Base-by-base conservation (phyloP, 37 sponge, comb jelly and placozoan genomes). In the Corticium candelabrum region DNA sequence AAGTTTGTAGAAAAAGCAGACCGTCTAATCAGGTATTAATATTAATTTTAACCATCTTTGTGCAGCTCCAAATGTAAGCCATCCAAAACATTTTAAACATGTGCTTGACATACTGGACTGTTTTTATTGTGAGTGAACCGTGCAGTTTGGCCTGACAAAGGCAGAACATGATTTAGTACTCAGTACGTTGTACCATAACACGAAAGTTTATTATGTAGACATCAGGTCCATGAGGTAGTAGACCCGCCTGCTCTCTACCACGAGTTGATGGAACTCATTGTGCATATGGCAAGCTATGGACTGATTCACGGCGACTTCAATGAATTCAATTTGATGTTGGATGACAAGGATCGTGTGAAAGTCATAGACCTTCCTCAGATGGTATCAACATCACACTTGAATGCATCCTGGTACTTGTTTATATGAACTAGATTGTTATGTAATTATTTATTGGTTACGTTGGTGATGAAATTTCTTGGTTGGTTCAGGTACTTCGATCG, bases 281-380 rank as follows among this genome's bases (percentile, higher is more conserved):
- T 91, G 2, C 78, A 82, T 29, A 82, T 99, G 32, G 99, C 88
- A 7, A 72, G 69, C 40, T 77, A 75, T 69, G 99, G 99, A 34
- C 89, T 95, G 1, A 92, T 99, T 34, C 99, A 99, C 74, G 92
- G 99, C 38, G 99, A 99, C 82, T 95, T 94, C 81, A 99, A 99
- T 62, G 93, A 99, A 82, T 99, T 99, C 77, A 99, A 99, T 70
- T 75, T 99, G 7, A 79, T 99, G 35, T 30, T 99, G 0, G 85
- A 95, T 83, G 86, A 86, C 1, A 73, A 88, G 37, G 99, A 90
- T 68, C 41, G 73, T 30, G 80, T 90, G 5, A 99, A 89, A 2
- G 41, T 99, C 3, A 99, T 99, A 68, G 99, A 99, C 40, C 88
- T 99, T 41, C 99, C 99, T 27, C 99, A 99, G 79, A 99, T 99